phyloP scores from a whole-genome alignment of 2,888 invertebrate genomes.

The Azorinus chamasolen region DNA sequence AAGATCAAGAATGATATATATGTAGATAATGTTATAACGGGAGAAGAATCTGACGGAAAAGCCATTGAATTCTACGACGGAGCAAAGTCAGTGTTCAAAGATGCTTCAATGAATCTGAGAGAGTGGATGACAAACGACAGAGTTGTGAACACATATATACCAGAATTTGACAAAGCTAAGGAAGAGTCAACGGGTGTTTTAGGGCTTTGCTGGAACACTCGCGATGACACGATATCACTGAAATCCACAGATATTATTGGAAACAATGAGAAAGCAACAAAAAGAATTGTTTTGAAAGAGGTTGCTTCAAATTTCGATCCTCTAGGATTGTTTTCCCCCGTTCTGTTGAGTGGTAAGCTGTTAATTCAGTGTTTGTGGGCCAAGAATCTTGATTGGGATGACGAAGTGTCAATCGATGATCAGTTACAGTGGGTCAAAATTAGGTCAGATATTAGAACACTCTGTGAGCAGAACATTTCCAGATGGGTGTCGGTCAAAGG shows the following conservation, averaged over 20 bases:
- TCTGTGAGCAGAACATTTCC: no score
- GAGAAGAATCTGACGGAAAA: not conserved
- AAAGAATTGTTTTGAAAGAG: not conserved
- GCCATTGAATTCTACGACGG: slow-evolving; percentile 2
- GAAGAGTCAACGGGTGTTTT: slow-evolving; percentile 4
- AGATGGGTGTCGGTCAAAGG: no score
- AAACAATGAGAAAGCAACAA: not conserved
- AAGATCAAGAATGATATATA: slow-evolving; percentile 8
- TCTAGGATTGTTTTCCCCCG: slow-evolving; percentile 17
- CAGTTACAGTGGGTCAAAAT: not conserved
- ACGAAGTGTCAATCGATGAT: not conserved
- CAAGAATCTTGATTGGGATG: slow-evolving; percentile 17
- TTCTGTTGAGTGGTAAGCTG: slow-evolving; percentile 14
- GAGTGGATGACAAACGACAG: slow-evolving; percentile 21
- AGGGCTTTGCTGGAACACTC: slow-evolving; percentile 22
- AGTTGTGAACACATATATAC: not conserved
- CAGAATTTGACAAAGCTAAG: not conserved
- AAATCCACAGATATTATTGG: not conserved
- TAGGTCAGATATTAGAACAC: not conserved
- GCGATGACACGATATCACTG: not conserved
- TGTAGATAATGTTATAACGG: slow-evolving; percentile 13
- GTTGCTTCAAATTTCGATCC: slow-evolving; percentile 15
- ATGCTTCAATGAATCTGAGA: slow-evolving; percentile 25
- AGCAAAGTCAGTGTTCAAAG: not conserved
- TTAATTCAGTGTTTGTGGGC: slow-evolving; percentile 12